A percentile compares a stretch with the other conserved stretches of the same genome.
Conservation (phyloP, 2,888 invertebrate species). For the Pyralis farinalis region DNA sequence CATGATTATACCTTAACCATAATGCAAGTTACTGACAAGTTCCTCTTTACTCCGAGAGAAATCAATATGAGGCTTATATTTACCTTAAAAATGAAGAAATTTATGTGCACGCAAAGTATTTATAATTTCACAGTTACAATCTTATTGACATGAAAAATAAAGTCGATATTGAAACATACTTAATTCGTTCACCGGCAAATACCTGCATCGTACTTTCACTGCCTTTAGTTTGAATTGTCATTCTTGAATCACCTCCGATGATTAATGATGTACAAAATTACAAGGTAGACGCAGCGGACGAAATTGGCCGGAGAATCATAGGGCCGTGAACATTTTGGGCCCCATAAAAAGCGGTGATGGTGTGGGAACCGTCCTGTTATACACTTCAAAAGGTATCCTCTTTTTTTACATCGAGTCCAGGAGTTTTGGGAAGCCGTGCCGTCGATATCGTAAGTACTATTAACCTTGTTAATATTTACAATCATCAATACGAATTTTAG, state of each 20-base stretch:
- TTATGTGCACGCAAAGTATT: slow-evolving; percentile 1
- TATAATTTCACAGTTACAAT: neutral
- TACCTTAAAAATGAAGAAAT: slow-evolving; percentile 8
- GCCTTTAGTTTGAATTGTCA: slow-evolving; percentile 47
- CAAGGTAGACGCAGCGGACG: slow-evolving; percentile 53
- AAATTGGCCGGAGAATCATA: slow-evolving; percentile 57
- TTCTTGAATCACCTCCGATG: slow-evolving; percentile 52
- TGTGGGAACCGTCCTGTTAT: slow-evolving; percentile 65
- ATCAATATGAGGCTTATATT: slow-evolving; percentile 10
- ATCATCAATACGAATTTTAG: too few species aligned
- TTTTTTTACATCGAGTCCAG: slow-evolving; percentile 29
- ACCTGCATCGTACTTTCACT: slow-evolving; percentile 39
- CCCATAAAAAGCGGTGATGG: slow-evolving; percentile 44
- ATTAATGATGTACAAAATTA: slow-evolving; percentile 70
- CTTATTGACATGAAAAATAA: slow-evolving; percentile 6
- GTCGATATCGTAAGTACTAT: slow-evolving; percentile 43
- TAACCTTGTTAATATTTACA: slow-evolving; percentile 39
- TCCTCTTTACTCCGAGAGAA: slow-evolving; percentile 7
- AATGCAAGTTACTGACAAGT: neutral
- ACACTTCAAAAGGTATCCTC: slow-evolving; percentile 34
- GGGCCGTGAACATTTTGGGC: slow-evolving; percentile 41
- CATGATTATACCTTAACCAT: neutral
- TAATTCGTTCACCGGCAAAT: slow-evolving; percentile 2
- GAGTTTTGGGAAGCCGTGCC: slow-evolving; percentile 34
- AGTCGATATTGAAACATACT: slow-evolving; percentile 3